Evolutionary conservation across 1,140 invertebrate species (phyloP).

Genomic region (Drosophila triauraria): DNA sequence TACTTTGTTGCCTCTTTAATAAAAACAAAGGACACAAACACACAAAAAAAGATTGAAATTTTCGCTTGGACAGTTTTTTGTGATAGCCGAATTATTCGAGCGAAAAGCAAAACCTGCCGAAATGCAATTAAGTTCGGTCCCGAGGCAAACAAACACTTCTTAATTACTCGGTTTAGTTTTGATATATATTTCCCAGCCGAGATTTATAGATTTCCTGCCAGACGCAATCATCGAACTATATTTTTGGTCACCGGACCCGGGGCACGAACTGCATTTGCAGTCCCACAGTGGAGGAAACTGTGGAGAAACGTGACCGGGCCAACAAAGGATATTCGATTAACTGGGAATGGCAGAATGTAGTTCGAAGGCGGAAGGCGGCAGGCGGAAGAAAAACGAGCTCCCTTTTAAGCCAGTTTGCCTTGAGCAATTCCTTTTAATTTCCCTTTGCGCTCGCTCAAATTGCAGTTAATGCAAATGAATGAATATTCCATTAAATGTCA

Average conservation of each 20-base stretch:
- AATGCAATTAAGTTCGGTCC: constrained; percentile 42
- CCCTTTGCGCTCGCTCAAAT: constrained; percentile 35
- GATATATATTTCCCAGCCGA: constrained; percentile 48
- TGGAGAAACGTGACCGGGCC: constrained; percentile 40
- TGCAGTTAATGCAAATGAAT: constrained; percentile 63
- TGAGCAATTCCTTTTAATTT: constrained; percentile 47
- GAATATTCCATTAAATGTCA: constrained; percentile 53
- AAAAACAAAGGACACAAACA: constrained; percentile 35
- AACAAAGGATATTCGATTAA: constrained; percentile 41
- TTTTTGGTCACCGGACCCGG: constrained; percentile 15
- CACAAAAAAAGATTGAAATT: constrained; percentile 23
- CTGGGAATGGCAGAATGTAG: constrained; percentile 13
- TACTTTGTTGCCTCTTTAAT: constrained; percentile 42
- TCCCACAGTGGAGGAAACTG: not conserved
- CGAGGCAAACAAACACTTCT: constrained; percentile 27
- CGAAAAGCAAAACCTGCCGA: constrained; percentile 12
- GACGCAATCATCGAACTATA: constrained; percentile 26
- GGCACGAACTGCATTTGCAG: constrained; percentile 29
- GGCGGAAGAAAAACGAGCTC: constrained; percentile 13
- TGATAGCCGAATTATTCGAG: constrained; percentile 15
- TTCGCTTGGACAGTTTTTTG: constrained; percentile 30
- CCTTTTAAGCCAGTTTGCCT: constrained; percentile 11
- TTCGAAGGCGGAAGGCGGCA: constrained; percentile 2
- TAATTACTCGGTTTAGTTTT: constrained; percentile 60
- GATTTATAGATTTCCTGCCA: constrained; percentile 28